Conservation (phyloP, 2,888 invertebrate species). For the Steinernema hermaphroditum region DNA sequence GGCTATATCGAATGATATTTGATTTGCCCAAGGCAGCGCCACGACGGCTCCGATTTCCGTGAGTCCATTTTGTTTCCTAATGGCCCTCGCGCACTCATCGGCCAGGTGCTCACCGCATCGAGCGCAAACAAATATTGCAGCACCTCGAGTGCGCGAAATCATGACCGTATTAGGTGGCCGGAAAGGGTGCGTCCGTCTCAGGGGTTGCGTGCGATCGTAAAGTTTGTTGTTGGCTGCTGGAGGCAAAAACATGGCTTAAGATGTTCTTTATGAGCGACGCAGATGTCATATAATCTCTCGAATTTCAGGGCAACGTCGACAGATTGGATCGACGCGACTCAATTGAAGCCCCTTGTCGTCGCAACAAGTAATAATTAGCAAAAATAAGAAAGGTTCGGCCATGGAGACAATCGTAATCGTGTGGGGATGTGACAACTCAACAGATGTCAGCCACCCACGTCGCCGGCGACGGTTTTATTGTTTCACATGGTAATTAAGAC, state of each 20-base stretch:
- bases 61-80: constrained; percentile 22
- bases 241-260: not conserved
- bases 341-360: not conserved
- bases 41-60: constrained; percentile 13
- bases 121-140: constrained; percentile 7
- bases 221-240: constrained; percentile 14
- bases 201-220: constrained; percentile 19
- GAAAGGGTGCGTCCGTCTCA: not conserved
- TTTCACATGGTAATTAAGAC: constrained; percentile 14
- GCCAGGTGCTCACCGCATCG: constrained; percentile 3
- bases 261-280: constrained; percentile 13
- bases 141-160: constrained; percentile 29
- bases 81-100: constrained; percentile 1
- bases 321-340: constrained; percentile 15
- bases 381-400: constrained; percentile 10
- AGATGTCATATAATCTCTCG: constrained; percentile 28
- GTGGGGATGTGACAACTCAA: not conserved
- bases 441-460: not conserved
- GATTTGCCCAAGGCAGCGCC: constrained; percentile 4
- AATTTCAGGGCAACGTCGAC: constrained; percentile 5
- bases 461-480: constrained; percentile 1
- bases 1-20: constrained; percentile 30
- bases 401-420: not conserved
- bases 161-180: constrained; percentile 26
- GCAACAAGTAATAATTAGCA: constrained; percentile 29